Evolutionary conservation across 1,140 invertebrate genomes (phyloP).

Genomic region (Littorina saxatilis): DNA sequence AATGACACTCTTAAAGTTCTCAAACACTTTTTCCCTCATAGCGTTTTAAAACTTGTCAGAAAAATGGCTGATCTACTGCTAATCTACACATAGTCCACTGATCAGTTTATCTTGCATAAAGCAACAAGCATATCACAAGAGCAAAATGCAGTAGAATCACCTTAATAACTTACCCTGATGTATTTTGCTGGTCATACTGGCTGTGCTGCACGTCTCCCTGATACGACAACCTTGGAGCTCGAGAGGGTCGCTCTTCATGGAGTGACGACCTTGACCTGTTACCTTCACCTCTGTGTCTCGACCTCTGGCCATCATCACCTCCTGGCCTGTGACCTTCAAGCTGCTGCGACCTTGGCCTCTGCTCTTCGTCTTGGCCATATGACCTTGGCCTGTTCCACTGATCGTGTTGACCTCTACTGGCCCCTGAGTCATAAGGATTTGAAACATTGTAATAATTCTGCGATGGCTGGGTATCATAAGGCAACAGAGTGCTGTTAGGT

Average conservation of each 20-base stretch:
- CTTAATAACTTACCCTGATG: not conserved
- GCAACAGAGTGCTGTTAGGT: not conserved
- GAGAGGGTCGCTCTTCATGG: not conserved
- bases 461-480: not conserved
- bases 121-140: too few relatives aligned
- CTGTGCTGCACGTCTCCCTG: not conserved
- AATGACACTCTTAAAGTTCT: too few relatives aligned
- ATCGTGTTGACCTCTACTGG: not conserved
- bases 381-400: constrained; percentile 22
- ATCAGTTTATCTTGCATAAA: too few relatives aligned
- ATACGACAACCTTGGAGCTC: not conserved
- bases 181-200: constrained; percentile 7
- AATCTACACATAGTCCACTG: too few relatives aligned
- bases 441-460: not conserved
- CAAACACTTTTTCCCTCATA: too few relatives aligned
- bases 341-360: not conserved
- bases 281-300: not conserved
- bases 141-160: too few relatives aligned
- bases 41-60: too few relatives aligned
- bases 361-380: not conserved
- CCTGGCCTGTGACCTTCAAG: not conserved
- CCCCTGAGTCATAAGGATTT: not conserved
- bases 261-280: not conserved
- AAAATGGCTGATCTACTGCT: too few relatives aligned
- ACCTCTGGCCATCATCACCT: not conserved